These are phyloP conservation scores for Graptemys geographica DNA, from an alignment of 2,797 vertebrate species.

Conservation along the genomic window DNA sequence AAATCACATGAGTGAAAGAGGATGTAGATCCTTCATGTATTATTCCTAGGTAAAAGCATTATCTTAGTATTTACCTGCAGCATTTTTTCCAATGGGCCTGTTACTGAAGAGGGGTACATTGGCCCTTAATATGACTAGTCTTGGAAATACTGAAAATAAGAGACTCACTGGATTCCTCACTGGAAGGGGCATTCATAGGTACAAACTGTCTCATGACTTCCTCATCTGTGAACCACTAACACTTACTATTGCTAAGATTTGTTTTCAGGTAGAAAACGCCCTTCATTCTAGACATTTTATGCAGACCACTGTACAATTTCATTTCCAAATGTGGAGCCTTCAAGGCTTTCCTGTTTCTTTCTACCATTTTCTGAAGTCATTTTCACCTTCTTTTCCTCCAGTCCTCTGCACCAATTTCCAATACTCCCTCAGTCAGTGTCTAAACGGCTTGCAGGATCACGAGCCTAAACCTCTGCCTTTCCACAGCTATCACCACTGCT, in stretches of 20 bases:
- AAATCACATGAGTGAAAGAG: neutral
- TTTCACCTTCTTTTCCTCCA: neutral
- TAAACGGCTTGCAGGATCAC: neutral
- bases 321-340: neutral
- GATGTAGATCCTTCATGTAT: neutral
- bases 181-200: neutral
- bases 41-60: neutral
- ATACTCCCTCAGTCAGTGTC: neutral
- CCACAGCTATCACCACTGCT: neutral
- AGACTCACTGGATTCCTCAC: neutral
- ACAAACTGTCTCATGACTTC: neutral
- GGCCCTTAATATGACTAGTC: neutral
- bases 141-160: neutral
- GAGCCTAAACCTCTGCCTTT: neutral
- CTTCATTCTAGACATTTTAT: neutral
- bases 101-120: neutral
- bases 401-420: neutral
- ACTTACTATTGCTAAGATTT: neutral
- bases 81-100: neutral
- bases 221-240: neutral
- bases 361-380: neutral
- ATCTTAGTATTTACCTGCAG: neutral
- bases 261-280: neutral
- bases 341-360: neutral
- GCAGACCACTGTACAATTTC: rapidly evolving